Base-by-base conservation (phyloP, 2,113 vertebrate genomes). In the Anas platyrhynchos region DNA sequence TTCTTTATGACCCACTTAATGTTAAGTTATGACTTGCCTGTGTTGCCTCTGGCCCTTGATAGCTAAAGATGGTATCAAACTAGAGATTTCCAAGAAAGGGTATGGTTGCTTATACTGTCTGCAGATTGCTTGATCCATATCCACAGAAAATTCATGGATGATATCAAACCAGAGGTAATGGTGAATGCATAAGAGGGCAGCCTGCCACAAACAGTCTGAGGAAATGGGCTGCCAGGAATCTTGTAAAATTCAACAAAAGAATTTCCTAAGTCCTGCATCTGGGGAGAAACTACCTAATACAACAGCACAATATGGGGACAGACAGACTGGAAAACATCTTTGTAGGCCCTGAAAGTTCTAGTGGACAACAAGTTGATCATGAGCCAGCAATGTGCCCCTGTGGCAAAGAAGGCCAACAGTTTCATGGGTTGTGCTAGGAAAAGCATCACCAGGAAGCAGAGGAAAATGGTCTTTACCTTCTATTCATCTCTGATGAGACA, bases 1-100 rank as follows among this genome's bases (percentile, higher is more conserved):
- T 85, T 83, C 26, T 68, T 83, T 71, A 82, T 79, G 78, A 85
- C 22, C 36, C n/a, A 38, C 56, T 84, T 84, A 48, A 41, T 81
- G 25, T 48, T 44, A 44, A 27, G 10, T 44, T 66, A 29, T 46
- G 56, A 77, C 12, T 31, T 27, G 48, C 7, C 22, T 59, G 73
- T 75, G 32, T 34, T 94, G 69, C 65, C 66, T 77, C 22, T 86
- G 67, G 79, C 48, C 12, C 43, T 65, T 72, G 61, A 21, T 54
- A 83, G 43, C 32, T 69, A 61, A 88, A 62, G 63, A 54, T 34
- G 65, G 11, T 8, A 65, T 21, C 63, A 80, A 83, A 43, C 41
- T 27, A n/a, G 31, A 81, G 50, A 22, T 38, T 72, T 66, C 36
- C 29, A 75, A 56, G 81, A 59, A 54, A 72, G 43, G 56, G 66